Evolutionary conservation across 2,888 invertebrate genomes (phyloP).

Genomic region (Hypomecis punctinalis): DNA sequence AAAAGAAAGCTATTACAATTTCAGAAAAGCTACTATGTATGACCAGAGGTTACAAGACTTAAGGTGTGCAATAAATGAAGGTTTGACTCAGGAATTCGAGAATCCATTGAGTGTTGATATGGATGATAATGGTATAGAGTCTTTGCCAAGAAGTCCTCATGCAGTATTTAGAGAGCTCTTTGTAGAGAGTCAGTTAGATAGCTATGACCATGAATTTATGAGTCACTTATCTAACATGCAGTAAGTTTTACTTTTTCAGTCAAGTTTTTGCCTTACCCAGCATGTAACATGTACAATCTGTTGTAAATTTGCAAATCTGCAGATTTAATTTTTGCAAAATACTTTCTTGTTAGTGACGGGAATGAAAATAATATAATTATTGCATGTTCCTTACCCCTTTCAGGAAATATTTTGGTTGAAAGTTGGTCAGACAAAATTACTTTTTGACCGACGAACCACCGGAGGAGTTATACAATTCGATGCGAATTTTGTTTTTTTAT

Average conservation of each 20-base stretch:
- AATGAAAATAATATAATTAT: no score
- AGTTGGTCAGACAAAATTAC: no score
- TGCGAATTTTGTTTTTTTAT: no score
- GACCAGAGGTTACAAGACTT: slow-evolving; percentile 78
- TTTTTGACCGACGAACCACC: no score
- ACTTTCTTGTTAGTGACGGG: no score
- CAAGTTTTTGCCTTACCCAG: background rate
- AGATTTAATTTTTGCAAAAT: no score
- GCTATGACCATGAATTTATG: slow-evolving; percentile 76
- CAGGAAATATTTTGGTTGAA: no score
- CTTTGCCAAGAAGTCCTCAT: slow-evolving; percentile 71
- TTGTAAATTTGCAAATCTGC: background rate
- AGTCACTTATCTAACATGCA: slow-evolving; percentile 70
- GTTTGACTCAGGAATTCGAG: slow-evolving; percentile 74
- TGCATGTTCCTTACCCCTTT: no score
- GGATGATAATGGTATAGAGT: slow-evolving; percentile 41
- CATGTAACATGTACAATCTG: background rate
- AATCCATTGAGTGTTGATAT: slow-evolving; percentile 37
- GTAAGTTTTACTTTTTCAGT: slow-evolving; percentile 60
- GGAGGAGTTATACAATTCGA: no score
- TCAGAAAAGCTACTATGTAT: slow-evolving; percentile 76
- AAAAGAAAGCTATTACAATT: slow-evolving; percentile 80
- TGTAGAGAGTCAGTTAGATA: slow-evolving; percentile 72
- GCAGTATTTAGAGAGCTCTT: slow-evolving; percentile 76
- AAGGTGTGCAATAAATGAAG: slow-evolving; percentile 79